Conservation (phyloP, 2,888 invertebrate genomes). For the Stenotaenia linearis region DNA sequence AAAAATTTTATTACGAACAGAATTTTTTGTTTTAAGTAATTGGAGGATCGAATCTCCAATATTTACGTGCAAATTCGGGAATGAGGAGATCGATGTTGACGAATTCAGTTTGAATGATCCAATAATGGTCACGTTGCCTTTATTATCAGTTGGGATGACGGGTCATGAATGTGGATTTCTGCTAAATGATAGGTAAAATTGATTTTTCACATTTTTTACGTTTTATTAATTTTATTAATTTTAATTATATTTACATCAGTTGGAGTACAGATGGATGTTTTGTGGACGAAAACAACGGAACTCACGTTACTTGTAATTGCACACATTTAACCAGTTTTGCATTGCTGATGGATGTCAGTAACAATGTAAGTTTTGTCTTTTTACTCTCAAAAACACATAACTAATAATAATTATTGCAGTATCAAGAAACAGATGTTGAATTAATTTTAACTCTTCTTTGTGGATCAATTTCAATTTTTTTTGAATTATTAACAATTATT, state of each 20-base stretch:
- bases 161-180: neutral
- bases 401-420: neutral
- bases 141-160: neutral
- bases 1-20: neutral
- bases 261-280: neutral
- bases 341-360: neutral
- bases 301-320: neutral
- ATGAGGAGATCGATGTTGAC: neutral
- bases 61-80: neutral
- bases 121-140: neutral
- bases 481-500: neutral
- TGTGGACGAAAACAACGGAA: neutral
- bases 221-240: neutral
- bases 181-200: neutral
- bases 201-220: neutral
- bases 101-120: neutral
- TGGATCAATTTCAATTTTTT: neutral
- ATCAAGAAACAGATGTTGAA: neutral
- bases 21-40: neutral
- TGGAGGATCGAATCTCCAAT: neutral
- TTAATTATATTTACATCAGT: neutral
- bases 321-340: conserved; percentile 21
- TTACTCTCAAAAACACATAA: neutral
- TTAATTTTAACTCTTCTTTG: neutral
- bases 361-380: neutral